phyloP scores from a whole-genome alignment of 1,140 invertebrate genomes.

The Cherax destructor region DNA sequence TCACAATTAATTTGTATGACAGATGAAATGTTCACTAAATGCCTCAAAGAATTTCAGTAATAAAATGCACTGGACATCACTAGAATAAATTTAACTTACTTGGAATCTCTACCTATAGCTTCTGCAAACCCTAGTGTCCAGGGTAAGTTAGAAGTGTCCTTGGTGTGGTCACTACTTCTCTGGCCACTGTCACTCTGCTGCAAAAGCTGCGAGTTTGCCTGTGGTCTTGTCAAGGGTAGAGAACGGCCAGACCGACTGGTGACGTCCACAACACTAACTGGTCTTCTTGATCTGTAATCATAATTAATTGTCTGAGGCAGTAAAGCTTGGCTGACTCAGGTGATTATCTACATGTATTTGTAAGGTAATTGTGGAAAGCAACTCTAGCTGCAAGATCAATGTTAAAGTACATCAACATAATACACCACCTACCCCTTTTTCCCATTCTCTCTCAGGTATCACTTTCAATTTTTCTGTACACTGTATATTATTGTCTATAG shows the following conservation, averaged over 20 bases:
- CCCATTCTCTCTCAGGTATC: too few relatives aligned
- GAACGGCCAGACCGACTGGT: constrained; percentile 57
- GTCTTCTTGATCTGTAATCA: constrained; percentile 41
- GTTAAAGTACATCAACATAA: too few relatives aligned
- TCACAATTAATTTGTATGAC: too few relatives aligned
- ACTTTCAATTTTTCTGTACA: too few relatives aligned
- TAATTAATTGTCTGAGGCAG: background rate
- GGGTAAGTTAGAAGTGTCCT: constrained; percentile 13
- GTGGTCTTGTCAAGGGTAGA: constrained; percentile 47
- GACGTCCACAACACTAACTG: constrained; percentile 56
- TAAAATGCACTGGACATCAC: too few relatives aligned
- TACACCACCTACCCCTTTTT: too few relatives aligned
- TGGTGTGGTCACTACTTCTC: background rate
- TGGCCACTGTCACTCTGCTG: background rate
- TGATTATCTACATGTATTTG: background rate
- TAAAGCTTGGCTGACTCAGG: background rate
- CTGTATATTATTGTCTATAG: too few relatives aligned
- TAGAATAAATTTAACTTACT: background rate
- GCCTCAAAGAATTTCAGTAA: too few relatives aligned
- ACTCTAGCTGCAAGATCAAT: too few relatives aligned
- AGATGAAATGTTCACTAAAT: too few relatives aligned
- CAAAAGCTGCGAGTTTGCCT: background rate
- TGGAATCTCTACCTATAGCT: constrained; percentile 53
- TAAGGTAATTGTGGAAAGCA: too few relatives aligned
- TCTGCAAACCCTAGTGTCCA: constrained; percentile 60